Evolutionary conservation across 2,797 vertebrate species (phyloP).

Genomic region (Dallia pectoralis): DNA sequence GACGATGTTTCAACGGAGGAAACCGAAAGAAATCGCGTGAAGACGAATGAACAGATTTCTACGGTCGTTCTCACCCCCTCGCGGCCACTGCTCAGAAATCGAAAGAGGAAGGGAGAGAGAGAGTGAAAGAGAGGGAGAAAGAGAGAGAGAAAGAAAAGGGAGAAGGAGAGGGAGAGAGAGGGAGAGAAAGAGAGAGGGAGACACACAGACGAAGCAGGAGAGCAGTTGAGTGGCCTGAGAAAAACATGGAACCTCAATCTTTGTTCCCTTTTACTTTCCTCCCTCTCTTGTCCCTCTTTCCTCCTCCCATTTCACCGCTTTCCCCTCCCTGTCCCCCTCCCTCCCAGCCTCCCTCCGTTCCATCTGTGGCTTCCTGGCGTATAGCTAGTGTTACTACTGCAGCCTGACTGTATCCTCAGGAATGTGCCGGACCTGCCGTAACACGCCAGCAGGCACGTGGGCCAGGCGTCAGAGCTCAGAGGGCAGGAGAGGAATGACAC

Average conservation of each 20-base stretch:
- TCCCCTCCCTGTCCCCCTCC: slow-evolving; percentile 23
- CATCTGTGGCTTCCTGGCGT: slow-evolving; percentile 7
- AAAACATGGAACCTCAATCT: slow-evolving; percentile 35
- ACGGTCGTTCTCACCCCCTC: background rate
- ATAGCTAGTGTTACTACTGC: slow-evolving; percentile 33
- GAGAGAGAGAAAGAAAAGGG: slow-evolving; percentile 16
- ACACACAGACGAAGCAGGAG: slow-evolving; percentile 14
- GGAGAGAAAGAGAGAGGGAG: background rate
- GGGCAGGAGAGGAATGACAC: slow-evolving; percentile 54
- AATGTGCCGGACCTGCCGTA: slow-evolving; percentile 56
- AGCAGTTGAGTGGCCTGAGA: slow-evolving; percentile 29
- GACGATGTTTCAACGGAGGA: background rate
- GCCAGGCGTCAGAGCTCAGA: slow-evolving; percentile 53
- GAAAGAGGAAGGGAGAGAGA: slow-evolving; percentile 15
- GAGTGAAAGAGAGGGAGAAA: slow-evolving; percentile 6
- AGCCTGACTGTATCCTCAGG: slow-evolving; percentile 40
- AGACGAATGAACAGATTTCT: background rate
- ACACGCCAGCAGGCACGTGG: slow-evolving; percentile 46
- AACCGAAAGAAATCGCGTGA: background rate
- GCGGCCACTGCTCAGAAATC: slow-evolving; percentile 12
- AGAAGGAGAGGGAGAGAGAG: slow-evolving; percentile 16
- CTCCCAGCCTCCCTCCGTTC: slow-evolving; percentile 3
- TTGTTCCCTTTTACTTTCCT: slow-evolving; percentile 13
- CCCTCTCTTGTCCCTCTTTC: slow-evolving; percentile 25
- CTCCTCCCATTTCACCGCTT: slow-evolving; percentile 17